phyloP scores from a whole-genome alignment of 2,888 invertebrate genomes.

The Phortica okadai region DNA sequence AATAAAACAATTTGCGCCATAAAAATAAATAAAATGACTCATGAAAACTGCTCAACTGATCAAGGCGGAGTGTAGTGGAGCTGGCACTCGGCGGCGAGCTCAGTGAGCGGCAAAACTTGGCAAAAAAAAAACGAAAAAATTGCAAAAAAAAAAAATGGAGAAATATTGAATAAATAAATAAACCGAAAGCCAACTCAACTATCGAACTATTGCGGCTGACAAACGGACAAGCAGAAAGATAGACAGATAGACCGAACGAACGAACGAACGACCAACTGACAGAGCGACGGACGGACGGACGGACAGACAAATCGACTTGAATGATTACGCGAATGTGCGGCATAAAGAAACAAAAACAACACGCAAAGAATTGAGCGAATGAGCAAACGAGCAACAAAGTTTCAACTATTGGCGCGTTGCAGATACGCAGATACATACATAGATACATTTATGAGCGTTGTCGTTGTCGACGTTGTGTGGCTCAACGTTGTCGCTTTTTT shows the following conservation, averaged over 20 bases:
- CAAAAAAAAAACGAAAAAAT: neutral
- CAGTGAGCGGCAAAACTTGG: conserved; percentile 12
- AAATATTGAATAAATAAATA: neutral
- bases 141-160: conserved; percentile 22
- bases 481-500: neutral
- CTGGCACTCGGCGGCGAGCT: neutral
- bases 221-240: too few species aligned
- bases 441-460: neutral
- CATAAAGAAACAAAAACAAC: conserved; percentile 4
- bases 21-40: conserved; percentile 47
- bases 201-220: conserved; percentile 16
- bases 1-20: conserved; percentile 57
- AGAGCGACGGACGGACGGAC: too few species aligned
- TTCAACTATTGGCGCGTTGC: conserved; percentile 15
- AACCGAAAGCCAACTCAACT: conserved; percentile 7
- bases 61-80: conserved; percentile 48
- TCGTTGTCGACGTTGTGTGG: neutral
- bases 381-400: conserved; percentile 1
- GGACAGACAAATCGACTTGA: neutral
- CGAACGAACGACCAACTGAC: too few species aligned
- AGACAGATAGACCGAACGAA: too few species aligned
- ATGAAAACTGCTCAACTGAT: neutral
- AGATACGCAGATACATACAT: conserved; percentile 12
- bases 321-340: conserved; percentile 3
- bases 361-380: neutral